Conservation (phyloP, 2,888 invertebrate genomes). For the Lordiphosa fenestrarum region DNA sequence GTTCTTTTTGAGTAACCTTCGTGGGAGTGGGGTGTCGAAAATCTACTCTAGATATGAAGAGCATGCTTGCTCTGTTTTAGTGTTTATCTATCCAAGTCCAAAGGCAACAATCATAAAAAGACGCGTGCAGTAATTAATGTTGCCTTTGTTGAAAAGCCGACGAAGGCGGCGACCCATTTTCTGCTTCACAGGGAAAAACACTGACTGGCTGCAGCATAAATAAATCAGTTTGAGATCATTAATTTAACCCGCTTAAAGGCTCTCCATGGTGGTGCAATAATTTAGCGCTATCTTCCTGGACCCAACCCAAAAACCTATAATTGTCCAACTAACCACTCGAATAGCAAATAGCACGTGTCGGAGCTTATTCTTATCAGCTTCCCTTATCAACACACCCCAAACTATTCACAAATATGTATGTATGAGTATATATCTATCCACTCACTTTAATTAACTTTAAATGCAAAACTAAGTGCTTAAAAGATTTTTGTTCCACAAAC, state of each 20-base stretch:
- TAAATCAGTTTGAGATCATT: slow-evolving; percentile 20
- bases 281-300: background rate
- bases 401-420: too few species aligned
- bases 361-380: too few species aligned
- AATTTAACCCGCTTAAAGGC: slow-evolving; percentile 32
- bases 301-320: too few species aligned
- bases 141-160: slow-evolving; percentile 20
- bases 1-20: too few species aligned
- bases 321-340: too few species aligned
- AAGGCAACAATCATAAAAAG: slow-evolving; percentile 19
- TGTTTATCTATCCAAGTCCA: slow-evolving; percentile 7
- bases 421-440: slow-evolving; percentile 12
- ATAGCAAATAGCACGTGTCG: too few species aligned
- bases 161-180: too few species aligned
- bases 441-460: slow-evolving; percentile 9
- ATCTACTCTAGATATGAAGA: too few species aligned
- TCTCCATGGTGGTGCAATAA: slow-evolving; percentile 15
- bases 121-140: slow-evolving; percentile 31
- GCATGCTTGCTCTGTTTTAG: too few species aligned
- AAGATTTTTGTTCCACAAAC: slow-evolving; percentile 8
- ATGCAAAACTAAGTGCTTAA: too few species aligned
- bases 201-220: slow-evolving; percentile 24
- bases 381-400: too few species aligned
- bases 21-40: background rate
- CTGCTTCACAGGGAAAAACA: too few species aligned